These are phyloP conservation scores for Polydrusus pterygomalis DNA, from an alignment of 2,888 invertebrate genomes.

Conservation along the genomic window DNA sequence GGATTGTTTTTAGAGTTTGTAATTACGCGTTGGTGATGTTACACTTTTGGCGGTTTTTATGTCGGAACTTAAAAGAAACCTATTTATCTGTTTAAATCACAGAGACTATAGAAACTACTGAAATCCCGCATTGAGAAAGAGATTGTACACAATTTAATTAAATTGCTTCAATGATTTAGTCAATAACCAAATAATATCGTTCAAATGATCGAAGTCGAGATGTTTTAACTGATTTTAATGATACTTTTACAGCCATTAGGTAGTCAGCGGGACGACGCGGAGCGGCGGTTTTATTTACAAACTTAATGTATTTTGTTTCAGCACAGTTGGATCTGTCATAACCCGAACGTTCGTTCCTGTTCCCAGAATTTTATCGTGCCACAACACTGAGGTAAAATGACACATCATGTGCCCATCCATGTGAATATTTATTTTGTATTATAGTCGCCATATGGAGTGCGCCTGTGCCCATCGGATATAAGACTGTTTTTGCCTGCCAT, in stretches of 20 bases:
- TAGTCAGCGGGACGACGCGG: neutral
- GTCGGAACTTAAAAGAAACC: too few relatives aligned
- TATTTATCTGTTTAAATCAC: too few relatives aligned
- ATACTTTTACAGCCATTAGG: slow-evolving; percentile 24
- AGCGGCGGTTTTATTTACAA: slow-evolving; percentile 31
- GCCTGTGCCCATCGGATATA: too few relatives aligned
- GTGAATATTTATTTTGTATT: slow-evolving; percentile 22
- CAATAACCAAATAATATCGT: neutral
- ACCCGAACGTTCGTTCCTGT: slow-evolving; percentile 8
- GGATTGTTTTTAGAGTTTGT: slow-evolving; percentile 19
- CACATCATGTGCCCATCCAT: neutral
- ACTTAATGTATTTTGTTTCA: slow-evolving; percentile 24
- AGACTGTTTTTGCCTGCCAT: too few relatives aligned
- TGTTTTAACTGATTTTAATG: slow-evolving; percentile 28
- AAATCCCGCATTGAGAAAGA: too few relatives aligned
- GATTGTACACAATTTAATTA: too few relatives aligned
- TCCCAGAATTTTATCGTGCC: slow-evolving; percentile 28
- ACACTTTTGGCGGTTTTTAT: slow-evolving; percentile 22
- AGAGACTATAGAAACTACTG: too few relatives aligned
- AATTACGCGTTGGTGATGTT: slow-evolving; percentile 24
- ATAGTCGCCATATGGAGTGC: neutral
- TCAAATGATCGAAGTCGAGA: neutral
- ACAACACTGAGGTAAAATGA: slow-evolving; percentile 16
- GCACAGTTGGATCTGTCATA: slow-evolving; percentile 36
- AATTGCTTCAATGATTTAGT: too few relatives aligned